These are phyloP conservation scores for Ptychobarbus kaznakovi DNA, from an alignment of 2,797 vertebrate species.

Conservation along the genomic window DNA sequence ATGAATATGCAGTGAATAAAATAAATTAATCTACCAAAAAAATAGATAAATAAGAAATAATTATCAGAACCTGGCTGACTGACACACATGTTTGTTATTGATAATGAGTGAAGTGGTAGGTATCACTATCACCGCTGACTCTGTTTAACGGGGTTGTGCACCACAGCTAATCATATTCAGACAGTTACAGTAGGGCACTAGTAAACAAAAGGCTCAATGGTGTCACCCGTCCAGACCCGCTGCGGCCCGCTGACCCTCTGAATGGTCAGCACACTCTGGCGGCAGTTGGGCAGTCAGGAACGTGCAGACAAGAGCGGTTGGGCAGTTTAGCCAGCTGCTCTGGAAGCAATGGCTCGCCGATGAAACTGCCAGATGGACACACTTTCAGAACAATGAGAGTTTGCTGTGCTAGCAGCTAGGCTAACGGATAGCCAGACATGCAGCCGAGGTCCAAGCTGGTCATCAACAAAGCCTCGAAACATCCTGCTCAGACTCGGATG, in stretches of 20 bases:
- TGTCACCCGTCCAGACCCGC: constrained; percentile 63
- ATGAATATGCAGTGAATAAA: neutral
- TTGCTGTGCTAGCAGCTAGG: constrained; percentile 54
- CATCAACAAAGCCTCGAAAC: neutral
- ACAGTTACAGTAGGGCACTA: constrained; percentile 45
- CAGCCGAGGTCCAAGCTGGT: constrained; percentile 54
- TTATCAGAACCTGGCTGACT: neutral
- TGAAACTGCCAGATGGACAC: constrained; percentile 83
- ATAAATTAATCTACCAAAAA: neutral
- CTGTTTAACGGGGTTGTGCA: neutral
- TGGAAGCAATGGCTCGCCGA: constrained; percentile 60
- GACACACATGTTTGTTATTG: neutral
- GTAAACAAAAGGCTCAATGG: constrained; percentile 71
- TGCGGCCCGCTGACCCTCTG: constrained; percentile 72
- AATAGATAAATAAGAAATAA: neutral
- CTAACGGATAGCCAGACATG: constrained; percentile 63
- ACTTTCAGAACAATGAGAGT: constrained; percentile 80
- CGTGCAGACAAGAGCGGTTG: constrained; percentile 75
- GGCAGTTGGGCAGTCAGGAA: constrained; percentile 75
- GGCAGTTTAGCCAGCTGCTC: constrained; percentile 86
- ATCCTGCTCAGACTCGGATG: neutral
- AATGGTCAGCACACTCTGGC: constrained; percentile 65
- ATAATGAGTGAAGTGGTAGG: neutral
- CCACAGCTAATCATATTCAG: constrained; percentile 31
- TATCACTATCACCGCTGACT: neutral